Evolutionary conservation across 2,113 vertebrate genomes (phyloP).

Genomic region (Charadrius vociferus): DNA sequence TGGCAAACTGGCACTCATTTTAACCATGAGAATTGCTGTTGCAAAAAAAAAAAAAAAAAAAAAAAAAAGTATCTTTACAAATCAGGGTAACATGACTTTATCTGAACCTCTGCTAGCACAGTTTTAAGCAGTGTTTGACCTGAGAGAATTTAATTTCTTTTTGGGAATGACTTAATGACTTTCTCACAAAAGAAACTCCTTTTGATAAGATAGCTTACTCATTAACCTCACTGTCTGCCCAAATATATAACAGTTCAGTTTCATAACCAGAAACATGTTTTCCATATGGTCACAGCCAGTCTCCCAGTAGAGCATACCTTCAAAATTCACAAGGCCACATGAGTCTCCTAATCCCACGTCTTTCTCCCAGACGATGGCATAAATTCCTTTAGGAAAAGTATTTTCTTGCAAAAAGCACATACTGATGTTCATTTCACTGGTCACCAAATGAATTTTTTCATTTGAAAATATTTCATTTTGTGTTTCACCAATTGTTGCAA

Average conservation of each 20-base stretch:
- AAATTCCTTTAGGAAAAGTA: background rate
- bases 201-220: background rate
- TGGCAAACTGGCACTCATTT: background rate
- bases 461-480: fast-evolving
- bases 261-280: background rate
- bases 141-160: background rate
- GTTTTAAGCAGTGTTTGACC: background rate
- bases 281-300: background rate
- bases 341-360: fast-evolving
- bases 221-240: background rate
- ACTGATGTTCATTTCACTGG: fast-evolving
- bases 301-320: background rate
- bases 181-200: background rate
- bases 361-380: background rate
- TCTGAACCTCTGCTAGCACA: background rate
- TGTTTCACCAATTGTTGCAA: fast-evolving
- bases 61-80: background rate
- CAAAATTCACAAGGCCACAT: background rate
- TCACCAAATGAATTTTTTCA: fast-evolving
- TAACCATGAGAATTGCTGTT: background rate
- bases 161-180: background rate
- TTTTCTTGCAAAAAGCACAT: background rate
- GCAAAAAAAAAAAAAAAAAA: too few relatives aligned
- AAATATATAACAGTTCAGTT: background rate
- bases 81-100: background rate